A percentile compares a stretch with the other conserved stretches of the same genome.
Evolutionary conservation across 2,888 invertebrate species (phyloP).

Genomic region (Eueremaeus valkanovi): DNA sequence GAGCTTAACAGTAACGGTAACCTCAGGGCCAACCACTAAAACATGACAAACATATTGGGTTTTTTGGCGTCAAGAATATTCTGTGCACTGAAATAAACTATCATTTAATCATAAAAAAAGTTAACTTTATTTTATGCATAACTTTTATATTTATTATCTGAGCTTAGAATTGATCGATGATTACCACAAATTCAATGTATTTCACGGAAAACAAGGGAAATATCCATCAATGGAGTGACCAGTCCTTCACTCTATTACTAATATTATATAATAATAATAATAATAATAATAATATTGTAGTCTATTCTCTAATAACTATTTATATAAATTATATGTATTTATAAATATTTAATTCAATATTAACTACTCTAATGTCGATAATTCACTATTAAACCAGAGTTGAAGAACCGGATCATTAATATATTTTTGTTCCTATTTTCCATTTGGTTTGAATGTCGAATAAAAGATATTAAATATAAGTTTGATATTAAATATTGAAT

Average conservation of each 20-base stretch:
- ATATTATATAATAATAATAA: background rate
- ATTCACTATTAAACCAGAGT: background rate
- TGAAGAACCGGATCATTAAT: slow-evolving; percentile 11
- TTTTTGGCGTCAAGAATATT: background rate
- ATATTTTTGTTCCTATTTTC: background rate
- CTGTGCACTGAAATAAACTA: background rate
- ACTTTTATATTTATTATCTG: background rate
- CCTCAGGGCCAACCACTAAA: slow-evolving; percentile 14
- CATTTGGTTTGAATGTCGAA: background rate
- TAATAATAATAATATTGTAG: background rate
- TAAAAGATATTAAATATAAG: background rate
- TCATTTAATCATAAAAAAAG: background rate
- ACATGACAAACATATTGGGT: background rate
- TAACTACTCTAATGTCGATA: slow-evolving; percentile 10
- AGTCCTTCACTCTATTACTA: background rate
- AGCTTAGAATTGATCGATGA: slow-evolving; percentile 25
- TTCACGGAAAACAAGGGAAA: slow-evolving; percentile 13
- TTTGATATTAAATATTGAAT: slow-evolving; percentile 6
- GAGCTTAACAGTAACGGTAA: background rate
- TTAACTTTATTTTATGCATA: background rate
- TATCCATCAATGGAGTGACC: slow-evolving; percentile 24
- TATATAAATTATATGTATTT: slow-evolving; percentile 18
- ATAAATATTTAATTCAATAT: slow-evolving; percentile 20
- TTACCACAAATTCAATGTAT: slow-evolving; percentile 7
- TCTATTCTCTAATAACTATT: background rate